phyloP scores from a whole-genome alignment of 2,888 invertebrate species.

The Apantesis nais region DNA sequence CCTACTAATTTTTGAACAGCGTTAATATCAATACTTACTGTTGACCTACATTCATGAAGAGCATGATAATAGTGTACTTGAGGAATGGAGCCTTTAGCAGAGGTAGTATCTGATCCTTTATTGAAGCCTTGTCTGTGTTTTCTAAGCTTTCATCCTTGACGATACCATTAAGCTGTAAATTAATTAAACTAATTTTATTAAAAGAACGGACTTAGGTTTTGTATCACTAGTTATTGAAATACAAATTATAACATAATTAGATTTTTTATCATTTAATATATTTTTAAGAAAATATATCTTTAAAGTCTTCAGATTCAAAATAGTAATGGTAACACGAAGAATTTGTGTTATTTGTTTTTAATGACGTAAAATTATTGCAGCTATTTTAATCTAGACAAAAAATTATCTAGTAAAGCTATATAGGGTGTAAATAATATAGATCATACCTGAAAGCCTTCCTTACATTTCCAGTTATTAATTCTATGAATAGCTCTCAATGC shows the following conservation, averaged over 20 bases:
- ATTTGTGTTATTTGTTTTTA: too few species aligned
- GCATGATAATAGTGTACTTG: conserved; percentile 78
- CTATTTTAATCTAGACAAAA: background rate
- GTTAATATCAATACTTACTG: conserved; percentile 66
- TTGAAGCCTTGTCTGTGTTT: background rate
- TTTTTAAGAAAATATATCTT: too few species aligned
- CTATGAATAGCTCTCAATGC: conserved; percentile 65
- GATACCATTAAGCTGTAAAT: conserved; percentile 55
- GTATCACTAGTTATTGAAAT: background rate
- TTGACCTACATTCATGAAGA: conserved; percentile 83
- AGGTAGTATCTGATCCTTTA: conserved; percentile 70
- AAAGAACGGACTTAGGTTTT: background rate
- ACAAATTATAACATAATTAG: too few species aligned
- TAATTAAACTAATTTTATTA: background rate
- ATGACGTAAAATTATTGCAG: background rate
- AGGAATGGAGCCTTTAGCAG: conserved; percentile 83
- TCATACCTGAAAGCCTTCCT: conserved; percentile 58
- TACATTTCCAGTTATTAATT: conserved; percentile 56
- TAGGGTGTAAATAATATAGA: background rate
- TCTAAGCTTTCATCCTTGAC: conserved; percentile 7
- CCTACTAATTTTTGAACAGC: background rate
- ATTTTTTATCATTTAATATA: too few species aligned
- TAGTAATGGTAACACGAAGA: too few species aligned
- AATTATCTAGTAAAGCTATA: background rate
- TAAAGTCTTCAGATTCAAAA: too few species aligned